These are phyloP conservation scores for Xestobium rufovillosum DNA, from an alignment of 2,888 invertebrate species.

Conservation along the genomic window DNA sequence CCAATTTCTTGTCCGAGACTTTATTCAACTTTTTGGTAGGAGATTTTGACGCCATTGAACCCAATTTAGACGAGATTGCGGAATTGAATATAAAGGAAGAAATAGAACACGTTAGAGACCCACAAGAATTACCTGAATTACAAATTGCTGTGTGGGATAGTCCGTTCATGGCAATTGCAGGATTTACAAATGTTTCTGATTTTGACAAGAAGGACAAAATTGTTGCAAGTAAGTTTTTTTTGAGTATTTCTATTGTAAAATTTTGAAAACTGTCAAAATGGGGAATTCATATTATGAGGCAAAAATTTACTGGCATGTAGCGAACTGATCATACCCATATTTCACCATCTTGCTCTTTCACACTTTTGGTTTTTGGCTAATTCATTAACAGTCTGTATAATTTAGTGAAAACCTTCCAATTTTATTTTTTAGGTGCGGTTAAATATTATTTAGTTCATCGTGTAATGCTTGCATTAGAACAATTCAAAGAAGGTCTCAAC, in stretches of 20 bases:
- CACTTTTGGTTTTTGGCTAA: too few relatives aligned
- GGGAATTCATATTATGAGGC: too few relatives aligned
- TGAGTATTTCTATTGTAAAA: constrained; percentile 5
- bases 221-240: constrained; percentile 10
- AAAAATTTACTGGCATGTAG: too few relatives aligned
- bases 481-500: constrained; percentile 15
- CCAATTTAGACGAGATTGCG: constrained; percentile 14
- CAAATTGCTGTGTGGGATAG: constrained; percentile 13
- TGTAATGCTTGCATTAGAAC: constrained; percentile 9
- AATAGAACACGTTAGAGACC: constrained; percentile 8
- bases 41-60: constrained; percentile 8
- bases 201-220: constrained; percentile 14
- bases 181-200: constrained; percentile 12
- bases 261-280: constrained; percentile 8
- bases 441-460: constrained; percentile 14
- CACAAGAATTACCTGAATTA: constrained; percentile 12
- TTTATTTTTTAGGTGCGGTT: constrained; percentile 11
- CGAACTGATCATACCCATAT: too few relatives aligned
- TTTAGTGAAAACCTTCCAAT: too few relatives aligned
- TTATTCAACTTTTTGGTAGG: constrained; percentile 13
- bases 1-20: constrained; percentile 19
- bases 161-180: constrained; percentile 11
- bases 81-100: constrained; percentile 9
- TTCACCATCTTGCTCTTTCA: too few relatives aligned
- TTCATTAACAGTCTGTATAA: too few relatives aligned